Base-by-base conservation (phyloP, 2,888 invertebrate species). In the Dynastes grantii region DNA sequence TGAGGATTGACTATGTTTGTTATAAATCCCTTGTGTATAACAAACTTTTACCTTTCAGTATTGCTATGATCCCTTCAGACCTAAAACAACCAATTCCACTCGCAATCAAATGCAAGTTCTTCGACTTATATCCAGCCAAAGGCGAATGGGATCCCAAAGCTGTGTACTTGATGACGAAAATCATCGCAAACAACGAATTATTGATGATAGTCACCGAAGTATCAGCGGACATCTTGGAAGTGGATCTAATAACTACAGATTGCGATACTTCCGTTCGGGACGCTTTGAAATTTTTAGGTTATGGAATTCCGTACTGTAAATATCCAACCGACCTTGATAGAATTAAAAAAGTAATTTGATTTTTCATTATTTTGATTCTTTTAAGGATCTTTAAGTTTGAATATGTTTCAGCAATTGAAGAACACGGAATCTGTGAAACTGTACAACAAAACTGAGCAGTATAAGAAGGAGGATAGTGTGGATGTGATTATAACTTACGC, bases 21-120 rank as follows among this genome's bases (percentile, higher is more conserved):
- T 5, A 37, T 37, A 37, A 37, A 37, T 37, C 32, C 32, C 32
- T 37, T 37, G 5, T 37, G 0, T 5, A 37, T 37, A 37, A 2
- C 32, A 37, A 6, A 58, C 13, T 76, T 53, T 22, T 11, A 9
- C 16, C 29, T n/a, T 11, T 11, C 16, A 93, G 91, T 77, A 88
- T 92, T 71, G 90, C 90, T 51, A 87, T 90, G 40, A 86, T 93
- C 40, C 90, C 90, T 0, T 85, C 89, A 0, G 86, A 86, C 8
- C 84, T 91, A 55, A 86, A 89, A 27, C 85, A 87, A 1, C 88
- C 90, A 0, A 90, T 90, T 2, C 90, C 91, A 0, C 89, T 92
- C 68, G 93, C 93, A 0, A 87, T 92, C 2, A 89, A 91, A 78
- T 95, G 95, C 84, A 88, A 90, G 2, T 85, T 95, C 40, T 88